Evolutionary conservation across 2,113 vertebrate genomes (phyloP), one percentile per base, ranked within the genome.

Genomic region (Cariama cristata): DNA sequence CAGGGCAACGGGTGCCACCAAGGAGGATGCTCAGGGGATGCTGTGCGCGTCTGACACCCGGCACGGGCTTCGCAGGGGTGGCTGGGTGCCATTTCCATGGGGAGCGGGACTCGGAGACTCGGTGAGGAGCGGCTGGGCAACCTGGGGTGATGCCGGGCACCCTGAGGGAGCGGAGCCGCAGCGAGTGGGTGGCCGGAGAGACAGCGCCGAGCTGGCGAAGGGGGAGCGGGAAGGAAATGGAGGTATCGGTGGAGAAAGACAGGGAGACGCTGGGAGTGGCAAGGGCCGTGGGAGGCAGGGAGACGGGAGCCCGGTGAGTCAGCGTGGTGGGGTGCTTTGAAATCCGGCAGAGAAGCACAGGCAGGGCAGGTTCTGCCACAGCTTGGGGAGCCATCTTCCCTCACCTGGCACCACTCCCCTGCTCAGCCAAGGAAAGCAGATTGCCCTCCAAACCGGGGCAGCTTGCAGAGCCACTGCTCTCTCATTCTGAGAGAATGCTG

Each of bases 211-310:
- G 73, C 60, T 4, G 13, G 62, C 52, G 40, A 44, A 44, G 3
- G 56, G 32, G 28, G 86, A 90, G 83, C 18, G 71, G 83, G 83
- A 73, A 83, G 94, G 96, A 76, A 88, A 64, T 8, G 4, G 69
- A 96, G 74, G 77, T 72, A 62, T 50, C 18, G 32, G 85, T 88
- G 40, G 53, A 56, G 93, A 73, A 95, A 96, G 93, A 93, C 91
- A 86, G 69, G 87, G 92, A 97, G 96, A 86, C 53, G 90, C 96
- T 49, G 92, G 97, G 97, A 97, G 97, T 94, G 97, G 97, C 97
- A 68, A 66, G 85, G 90, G 64, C 74, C 28, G 97, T 96, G 95
- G 97, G 97, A 97, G 95, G 95, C 89, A 87, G 83, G 86, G 93
- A 97, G 96, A 81, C 84, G 1, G 85, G 44, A 94, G 95, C 88